These are phyloP conservation scores for Drosophila tripunctata DNA, from an alignment of 2,888 invertebrate genomes.

Conservation along the genomic window DNA sequence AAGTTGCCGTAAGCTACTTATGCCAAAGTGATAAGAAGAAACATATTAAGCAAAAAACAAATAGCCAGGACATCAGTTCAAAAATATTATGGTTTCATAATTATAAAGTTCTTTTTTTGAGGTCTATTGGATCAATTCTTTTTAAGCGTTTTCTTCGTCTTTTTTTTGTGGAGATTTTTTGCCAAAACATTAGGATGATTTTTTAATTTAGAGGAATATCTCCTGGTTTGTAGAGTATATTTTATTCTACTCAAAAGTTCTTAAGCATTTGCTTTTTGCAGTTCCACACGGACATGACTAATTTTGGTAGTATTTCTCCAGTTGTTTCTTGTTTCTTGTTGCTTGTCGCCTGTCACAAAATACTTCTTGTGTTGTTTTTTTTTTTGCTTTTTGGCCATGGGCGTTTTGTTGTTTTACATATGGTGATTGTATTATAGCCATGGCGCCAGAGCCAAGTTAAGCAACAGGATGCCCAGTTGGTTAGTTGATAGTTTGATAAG, in stretches of 20 bases:
- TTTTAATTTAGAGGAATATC: too few relatives aligned
- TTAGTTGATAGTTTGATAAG: neutral
- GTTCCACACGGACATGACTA: conserved; percentile 55
- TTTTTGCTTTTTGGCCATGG: conserved; percentile 43
- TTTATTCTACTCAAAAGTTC: neutral
- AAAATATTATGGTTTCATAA: too few relatives aligned
- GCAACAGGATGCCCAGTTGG: conserved; percentile 37
- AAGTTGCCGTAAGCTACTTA: too few relatives aligned
- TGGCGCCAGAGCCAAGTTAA: conserved; percentile 58
- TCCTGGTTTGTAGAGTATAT: neutral
- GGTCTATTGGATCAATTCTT: too few relatives aligned
- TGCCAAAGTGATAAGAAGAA: too few relatives aligned
- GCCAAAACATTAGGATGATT: too few relatives aligned
- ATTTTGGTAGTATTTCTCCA: conserved; percentile 50
- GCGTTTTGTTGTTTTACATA: conserved; percentile 56
- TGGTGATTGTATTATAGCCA: conserved; percentile 61
- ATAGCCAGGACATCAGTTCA: too few relatives aligned
- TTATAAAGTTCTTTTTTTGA: too few relatives aligned
- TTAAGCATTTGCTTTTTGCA: conserved; percentile 3
- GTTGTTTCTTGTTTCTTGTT: conserved; percentile 24
- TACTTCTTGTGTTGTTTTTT: too few relatives aligned
- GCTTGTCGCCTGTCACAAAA: conserved; percentile 29
- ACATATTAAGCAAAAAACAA: too few relatives aligned
- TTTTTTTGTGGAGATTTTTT: too few relatives aligned
- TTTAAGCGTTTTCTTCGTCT: too few relatives aligned